phyloP scores from a whole-genome alignment of 2,113 vertebrate species.

The Prunella himalayana region DNA sequence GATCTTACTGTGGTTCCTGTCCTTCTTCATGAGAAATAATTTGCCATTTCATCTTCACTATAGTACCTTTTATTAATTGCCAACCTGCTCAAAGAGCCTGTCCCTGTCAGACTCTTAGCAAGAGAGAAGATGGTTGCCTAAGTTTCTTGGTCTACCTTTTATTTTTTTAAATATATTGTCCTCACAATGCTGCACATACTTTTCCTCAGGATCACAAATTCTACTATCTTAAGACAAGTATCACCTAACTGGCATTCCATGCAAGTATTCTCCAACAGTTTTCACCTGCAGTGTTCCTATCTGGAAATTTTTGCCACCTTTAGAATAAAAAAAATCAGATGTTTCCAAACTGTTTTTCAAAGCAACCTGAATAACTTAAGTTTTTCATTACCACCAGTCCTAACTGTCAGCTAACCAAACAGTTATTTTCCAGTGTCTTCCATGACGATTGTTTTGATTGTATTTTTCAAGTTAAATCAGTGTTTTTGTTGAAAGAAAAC shows the following conservation, averaged over 20 bases:
- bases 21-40: not conserved
- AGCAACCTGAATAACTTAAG: not conserved
- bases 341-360: not conserved
- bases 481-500: not conserved
- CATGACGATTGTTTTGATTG: not conserved
- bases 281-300: not conserved
- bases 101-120: not conserved
- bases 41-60: not conserved
- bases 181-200: not conserved
- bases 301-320: not conserved
- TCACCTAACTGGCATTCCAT: not conserved
- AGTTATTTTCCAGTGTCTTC: not conserved
- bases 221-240: not conserved
- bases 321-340: not conserved
- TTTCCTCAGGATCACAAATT: not conserved
- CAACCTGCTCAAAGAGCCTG: not conserved
- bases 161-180: not conserved
- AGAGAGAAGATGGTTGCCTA: not conserved
- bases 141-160: not conserved
- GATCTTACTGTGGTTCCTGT: not conserved
- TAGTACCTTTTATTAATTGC: not conserved
- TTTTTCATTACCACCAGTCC: not conserved
- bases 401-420: not conserved
- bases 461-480: not conserved
- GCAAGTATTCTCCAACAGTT: not conserved